Percentiles rank a stretch among this genome's conserved stretches.
These are phyloP conservation scores for Silurus lanzhouensis DNA, from an alignment of 2,797 vertebrate species.

Conservation along the genomic window DNA sequence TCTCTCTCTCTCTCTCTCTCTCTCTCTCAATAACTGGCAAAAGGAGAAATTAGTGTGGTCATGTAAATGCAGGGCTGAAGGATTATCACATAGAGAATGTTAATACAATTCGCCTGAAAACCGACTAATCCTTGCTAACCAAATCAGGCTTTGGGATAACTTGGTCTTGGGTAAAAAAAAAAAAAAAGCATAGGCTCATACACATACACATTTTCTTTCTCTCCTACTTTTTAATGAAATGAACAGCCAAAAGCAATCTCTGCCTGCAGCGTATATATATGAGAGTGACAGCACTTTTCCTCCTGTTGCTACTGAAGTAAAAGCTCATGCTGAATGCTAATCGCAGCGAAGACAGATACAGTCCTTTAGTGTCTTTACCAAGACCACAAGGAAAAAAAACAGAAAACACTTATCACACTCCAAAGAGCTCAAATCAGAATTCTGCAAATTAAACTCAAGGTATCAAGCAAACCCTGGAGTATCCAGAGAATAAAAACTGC, in stretches of 20 bases:
- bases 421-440: background rate
- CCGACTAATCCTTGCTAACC: slow-evolving; percentile 10
- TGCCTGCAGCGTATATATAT: slow-evolving; percentile 1
- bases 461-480: background rate
- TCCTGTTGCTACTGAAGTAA: slow-evolving; percentile 9
- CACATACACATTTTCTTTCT: background rate
- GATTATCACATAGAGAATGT: slow-evolving; percentile 27
- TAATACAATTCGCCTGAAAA: slow-evolving; percentile 38
- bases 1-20: background rate
- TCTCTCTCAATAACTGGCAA: background rate
- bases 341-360: background rate
- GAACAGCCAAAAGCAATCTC: slow-evolving; percentile 37
- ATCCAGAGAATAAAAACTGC: background rate
- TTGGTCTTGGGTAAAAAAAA: background rate
- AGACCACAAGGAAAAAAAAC: background rate
- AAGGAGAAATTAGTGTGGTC: slow-evolving; percentile 31
- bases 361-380: slow-evolving; percentile 1
- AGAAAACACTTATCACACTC: background rate
- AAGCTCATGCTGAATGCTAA: slow-evolving; percentile 32
- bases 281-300: slow-evolving; percentile 18
- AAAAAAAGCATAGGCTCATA: background rate
- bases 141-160: slow-evolving; percentile 22
- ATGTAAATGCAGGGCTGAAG: slow-evolving; percentile 31
- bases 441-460: background rate
- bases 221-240: slow-evolving; percentile 26